These are phyloP conservation scores for Cetoscarus ocellatus DNA, from an alignment of 2,797 vertebrate genomes.

Conservation along the genomic window DNA sequence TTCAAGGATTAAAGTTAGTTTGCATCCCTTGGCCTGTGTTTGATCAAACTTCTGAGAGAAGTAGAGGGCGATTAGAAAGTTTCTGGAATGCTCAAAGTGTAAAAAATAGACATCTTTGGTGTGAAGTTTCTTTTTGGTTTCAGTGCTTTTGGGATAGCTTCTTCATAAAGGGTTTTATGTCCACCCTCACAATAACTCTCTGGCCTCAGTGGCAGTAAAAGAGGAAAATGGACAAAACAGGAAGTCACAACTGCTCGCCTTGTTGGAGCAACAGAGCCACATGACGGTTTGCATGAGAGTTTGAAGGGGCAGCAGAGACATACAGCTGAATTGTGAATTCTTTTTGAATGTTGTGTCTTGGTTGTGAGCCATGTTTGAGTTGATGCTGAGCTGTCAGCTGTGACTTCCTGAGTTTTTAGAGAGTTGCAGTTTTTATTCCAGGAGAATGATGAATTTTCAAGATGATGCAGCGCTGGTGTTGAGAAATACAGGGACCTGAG, in stretches of 20 bases:
- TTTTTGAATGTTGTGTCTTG: constrained; percentile 52
- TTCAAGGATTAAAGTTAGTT: constrained; percentile 13
- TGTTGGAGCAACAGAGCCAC: constrained; percentile 58
- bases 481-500: constrained; percentile 5
- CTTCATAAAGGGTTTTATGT: constrained; percentile 46
- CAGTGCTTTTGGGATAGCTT: constrained; percentile 19
- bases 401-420: constrained; percentile 62
- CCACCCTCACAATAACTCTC: constrained; percentile 29
- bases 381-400: constrained; percentile 59
- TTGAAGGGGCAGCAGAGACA: constrained; percentile 26
- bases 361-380: constrained; percentile 43
- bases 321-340: constrained; percentile 62
- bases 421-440: constrained; percentile 8
- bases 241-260: constrained; percentile 70
- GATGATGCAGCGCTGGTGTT: constrained; percentile 44
- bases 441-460: neutral
- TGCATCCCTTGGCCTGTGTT: neutral
- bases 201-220: constrained; percentile 51
- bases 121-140: constrained; percentile 20
- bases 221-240: constrained; percentile 71
- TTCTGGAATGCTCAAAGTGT: neutral
- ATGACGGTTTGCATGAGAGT: constrained; percentile 50
- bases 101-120: constrained; percentile 5
- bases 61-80: neutral
- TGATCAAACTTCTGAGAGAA: neutral